Conservation (phyloP, 2,888 invertebrate species). For the Spicauda simplicius region DNA sequence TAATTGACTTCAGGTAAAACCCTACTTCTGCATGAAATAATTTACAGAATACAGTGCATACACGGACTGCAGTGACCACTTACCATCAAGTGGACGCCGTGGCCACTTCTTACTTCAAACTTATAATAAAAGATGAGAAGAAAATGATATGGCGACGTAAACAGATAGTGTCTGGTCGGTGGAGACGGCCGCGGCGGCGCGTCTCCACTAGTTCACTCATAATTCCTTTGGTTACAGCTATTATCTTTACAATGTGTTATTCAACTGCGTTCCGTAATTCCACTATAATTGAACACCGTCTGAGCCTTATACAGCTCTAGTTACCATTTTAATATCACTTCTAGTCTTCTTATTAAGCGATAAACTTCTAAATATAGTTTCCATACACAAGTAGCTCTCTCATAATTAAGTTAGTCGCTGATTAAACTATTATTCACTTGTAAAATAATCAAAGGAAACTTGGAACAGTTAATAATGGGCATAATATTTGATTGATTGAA, state of each 20-base stretch:
- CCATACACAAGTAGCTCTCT: not conserved
- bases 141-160: not conserved
- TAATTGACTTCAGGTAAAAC: too few species aligned
- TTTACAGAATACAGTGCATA: too few species aligned
- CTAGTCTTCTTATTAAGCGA: conserved; percentile 17
- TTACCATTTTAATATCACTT: conserved; percentile 23
- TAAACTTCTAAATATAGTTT: conserved; percentile 25
- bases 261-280: conserved; percentile 26
- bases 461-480: too few species aligned
- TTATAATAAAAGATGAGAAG: too few species aligned
- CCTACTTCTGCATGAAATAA: too few species aligned
- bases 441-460: not conserved
- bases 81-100: too few species aligned
- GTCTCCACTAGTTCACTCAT: conserved; percentile 12
- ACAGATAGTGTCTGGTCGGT: not conserved
- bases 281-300: conserved; percentile 17
- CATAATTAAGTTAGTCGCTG: conserved; percentile 1
- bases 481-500: too few species aligned
- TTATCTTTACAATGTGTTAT: conserved; percentile 26
- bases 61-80: too few species aligned
- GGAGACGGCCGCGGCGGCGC: not conserved
- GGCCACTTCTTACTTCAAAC: too few species aligned
- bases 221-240: conserved; percentile 20
- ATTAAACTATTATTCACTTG: not conserved
- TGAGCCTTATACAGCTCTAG: conserved; percentile 24